A percentile compares a stretch with the other conserved stretches of the same genome.
Evolutionary conservation across 2,888 invertebrate species (phyloP).

Genomic region (Trichopria drosophilae): DNA sequence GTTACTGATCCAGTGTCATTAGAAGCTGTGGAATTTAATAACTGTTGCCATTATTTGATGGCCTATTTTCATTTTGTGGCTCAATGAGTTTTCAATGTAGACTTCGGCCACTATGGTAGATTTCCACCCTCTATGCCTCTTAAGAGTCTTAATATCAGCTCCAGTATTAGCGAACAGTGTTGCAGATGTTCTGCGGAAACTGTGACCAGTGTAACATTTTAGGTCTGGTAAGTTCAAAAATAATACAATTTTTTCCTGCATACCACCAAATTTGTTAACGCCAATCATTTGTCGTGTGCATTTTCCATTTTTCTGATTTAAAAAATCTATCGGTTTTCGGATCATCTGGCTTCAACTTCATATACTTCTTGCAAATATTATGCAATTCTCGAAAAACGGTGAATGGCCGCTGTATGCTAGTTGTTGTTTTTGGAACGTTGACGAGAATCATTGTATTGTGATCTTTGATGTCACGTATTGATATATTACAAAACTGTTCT

Average conservation of each 20-base stretch:
- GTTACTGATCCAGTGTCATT: too few relatives aligned
- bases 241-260: constrained; percentile 14
- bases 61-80: too few relatives aligned
- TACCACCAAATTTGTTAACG: constrained; percentile 9
- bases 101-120: too few relatives aligned
- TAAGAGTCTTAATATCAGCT: too few relatives aligned
- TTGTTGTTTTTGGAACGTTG: constrained; percentile 6
- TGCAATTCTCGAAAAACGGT: constrained; percentile 4
- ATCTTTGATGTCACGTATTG: too few relatives aligned
- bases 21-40: too few relatives aligned
- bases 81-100: too few relatives aligned
- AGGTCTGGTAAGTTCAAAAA: constrained; percentile 12
- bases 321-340: constrained; percentile 1
- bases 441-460: too few relatives aligned
- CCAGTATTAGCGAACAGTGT: constrained; percentile 21
- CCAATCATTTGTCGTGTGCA: constrained; percentile 12
- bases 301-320: constrained; percentile 8
- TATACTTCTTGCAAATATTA: constrained; percentile 9
- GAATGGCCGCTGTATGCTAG: constrained; percentile 3
- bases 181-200: constrained; percentile 22
- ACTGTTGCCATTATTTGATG: too few relatives aligned
- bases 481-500: too few relatives aligned
- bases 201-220: constrained; percentile 25
- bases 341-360: constrained; percentile 4
- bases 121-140: too few relatives aligned